Percentiles rank a stretch among this genome's conserved stretches.
Evolutionary conservation across 1,140 invertebrate species (phyloP).

Genomic region (Lordiphosa mommai): DNA sequence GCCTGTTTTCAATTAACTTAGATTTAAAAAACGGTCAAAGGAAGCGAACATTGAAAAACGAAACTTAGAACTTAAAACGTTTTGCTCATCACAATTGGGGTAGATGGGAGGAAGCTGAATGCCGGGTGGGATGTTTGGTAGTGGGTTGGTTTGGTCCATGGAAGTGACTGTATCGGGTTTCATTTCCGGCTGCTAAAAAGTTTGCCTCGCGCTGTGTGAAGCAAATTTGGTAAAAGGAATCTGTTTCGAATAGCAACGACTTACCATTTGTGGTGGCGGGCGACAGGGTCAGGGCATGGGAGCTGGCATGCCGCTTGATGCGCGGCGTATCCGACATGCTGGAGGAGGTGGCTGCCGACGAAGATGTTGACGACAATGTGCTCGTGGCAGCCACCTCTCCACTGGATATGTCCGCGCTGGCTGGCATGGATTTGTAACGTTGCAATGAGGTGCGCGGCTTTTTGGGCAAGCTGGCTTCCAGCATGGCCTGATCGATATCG

Average conservation of each 20-base stretch:
- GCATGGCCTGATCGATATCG: conserved; percentile 63
- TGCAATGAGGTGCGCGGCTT: conserved; percentile 65
- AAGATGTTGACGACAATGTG: conserved; percentile 6
- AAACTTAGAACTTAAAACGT: conserved; percentile 24
- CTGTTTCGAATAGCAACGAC: background rate
- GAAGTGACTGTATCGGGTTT: conserved; percentile 23
- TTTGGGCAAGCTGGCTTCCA: conserved; percentile 52
- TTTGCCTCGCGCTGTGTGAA: conserved; percentile 43
- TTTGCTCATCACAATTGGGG: conserved; percentile 49
- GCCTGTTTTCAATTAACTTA: conserved; percentile 44
- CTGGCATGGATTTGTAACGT: conserved; percentile 74
- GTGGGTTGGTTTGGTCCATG: too few species aligned
- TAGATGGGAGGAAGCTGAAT: conserved; percentile 15
- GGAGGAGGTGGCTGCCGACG: background rate
- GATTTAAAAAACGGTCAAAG: conserved; percentile 14
- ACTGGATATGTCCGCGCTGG: conserved; percentile 8
- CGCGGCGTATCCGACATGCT: conserved; percentile 24
- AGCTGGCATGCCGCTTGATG: conserved; percentile 63
- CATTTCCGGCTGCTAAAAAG: conserved; percentile 63
- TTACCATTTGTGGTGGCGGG: conserved; percentile 45
- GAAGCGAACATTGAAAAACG: conserved; percentile 13
- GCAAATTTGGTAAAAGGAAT: conserved; percentile 4
- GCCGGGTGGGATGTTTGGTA: background rate
- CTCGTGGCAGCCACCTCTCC: conserved; percentile 8
- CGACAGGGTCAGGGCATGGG: conserved; percentile 47